A percentile compares a stretch with the other conserved stretches of the same genome.
These are phyloP conservation scores for Datnioides undecimradiatus DNA, from an alignment of 2,113 vertebrate species.

Conservation along the genomic window DNA sequence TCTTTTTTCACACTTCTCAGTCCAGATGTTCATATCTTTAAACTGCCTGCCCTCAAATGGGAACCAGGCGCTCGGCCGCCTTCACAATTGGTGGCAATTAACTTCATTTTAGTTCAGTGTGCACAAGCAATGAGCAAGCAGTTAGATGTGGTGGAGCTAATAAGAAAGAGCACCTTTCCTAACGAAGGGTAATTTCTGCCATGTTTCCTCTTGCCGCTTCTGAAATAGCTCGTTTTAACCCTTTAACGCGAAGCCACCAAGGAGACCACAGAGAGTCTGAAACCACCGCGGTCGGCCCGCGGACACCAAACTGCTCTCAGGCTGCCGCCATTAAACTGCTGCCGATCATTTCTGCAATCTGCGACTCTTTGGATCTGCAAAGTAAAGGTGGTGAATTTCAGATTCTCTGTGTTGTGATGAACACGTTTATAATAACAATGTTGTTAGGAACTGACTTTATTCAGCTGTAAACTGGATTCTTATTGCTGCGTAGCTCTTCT, in stretches of 20 bases:
- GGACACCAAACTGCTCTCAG: slow-evolving; percentile 3
- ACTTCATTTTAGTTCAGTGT: slow-evolving; percentile 66
- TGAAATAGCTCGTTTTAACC: slow-evolving; percentile 44
- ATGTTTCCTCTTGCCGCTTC: slow-evolving; percentile 44
- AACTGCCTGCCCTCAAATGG: slow-evolving; percentile 3
- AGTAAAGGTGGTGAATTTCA: too few species aligned
- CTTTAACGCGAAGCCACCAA: slow-evolving; percentile 27
- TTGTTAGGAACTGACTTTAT: too few species aligned
- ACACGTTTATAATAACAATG: too few species aligned
- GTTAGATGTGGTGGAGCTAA: slow-evolving; percentile 66
- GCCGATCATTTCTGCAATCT: too few species aligned
- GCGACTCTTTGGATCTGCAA: too few species aligned
- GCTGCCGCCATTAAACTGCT: not conserved
- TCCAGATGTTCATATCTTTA: slow-evolving; percentile 7
- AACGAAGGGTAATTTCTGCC: slow-evolving; percentile 56
- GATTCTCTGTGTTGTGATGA: too few species aligned
- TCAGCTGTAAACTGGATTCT: too few species aligned
- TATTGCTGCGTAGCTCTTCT: too few species aligned
- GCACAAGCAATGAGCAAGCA: slow-evolving; percentile 51
- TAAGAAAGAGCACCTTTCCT: slow-evolving; percentile 55
- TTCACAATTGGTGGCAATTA: slow-evolving; percentile 56
- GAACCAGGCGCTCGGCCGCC: slow-evolving; percentile 6
- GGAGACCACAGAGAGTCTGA: slow-evolving; percentile 34
- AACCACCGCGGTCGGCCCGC: slow-evolving; percentile 31
- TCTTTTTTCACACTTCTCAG: not conserved